Percentiles rank a stretch among this genome's conserved stretches.
These are phyloP conservation scores for Hylaeus anthracinus DNA, from an alignment of 1,140 invertebrate genomes.

Conservation along the genomic window DNA sequence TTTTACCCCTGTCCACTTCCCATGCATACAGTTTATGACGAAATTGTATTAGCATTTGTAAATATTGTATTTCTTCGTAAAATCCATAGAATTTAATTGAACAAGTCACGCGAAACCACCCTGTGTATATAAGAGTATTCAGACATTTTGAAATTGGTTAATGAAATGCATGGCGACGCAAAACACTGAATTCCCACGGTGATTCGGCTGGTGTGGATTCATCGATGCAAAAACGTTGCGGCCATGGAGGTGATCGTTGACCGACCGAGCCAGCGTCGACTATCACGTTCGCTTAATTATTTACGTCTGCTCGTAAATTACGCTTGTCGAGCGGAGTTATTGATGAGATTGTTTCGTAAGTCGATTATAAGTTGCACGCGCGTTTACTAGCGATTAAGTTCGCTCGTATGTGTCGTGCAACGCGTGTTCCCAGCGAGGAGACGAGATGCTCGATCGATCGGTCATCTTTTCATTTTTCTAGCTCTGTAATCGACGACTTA, in stretches of 20 bases:
- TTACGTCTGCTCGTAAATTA: conserved; percentile 52
- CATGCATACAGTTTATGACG: too few species aligned
- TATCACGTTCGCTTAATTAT: conserved; percentile 50
- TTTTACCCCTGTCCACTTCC: not conserved
- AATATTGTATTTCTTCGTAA: too few species aligned
- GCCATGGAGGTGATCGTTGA: conserved; percentile 26
- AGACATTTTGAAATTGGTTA: not conserved
- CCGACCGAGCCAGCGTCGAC: conserved; percentile 19
- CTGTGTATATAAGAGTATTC: too few species aligned
- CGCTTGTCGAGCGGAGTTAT: conserved; percentile 49
- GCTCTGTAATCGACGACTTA: conserved; percentile 13
- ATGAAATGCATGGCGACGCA: not conserved
- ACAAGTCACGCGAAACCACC: too few species aligned
- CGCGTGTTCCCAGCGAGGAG: conserved; percentile 6
- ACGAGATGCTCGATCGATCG: not conserved
- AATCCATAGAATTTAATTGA: too few species aligned
- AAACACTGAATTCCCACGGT: not conserved
- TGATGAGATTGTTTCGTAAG: conserved; percentile 54
- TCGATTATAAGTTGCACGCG: conserved; percentile 44
- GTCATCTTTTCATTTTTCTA: conserved; percentile 1
- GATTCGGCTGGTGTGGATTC: not conserved
- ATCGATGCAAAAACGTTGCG: conserved; percentile 10
- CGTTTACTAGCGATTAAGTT: conserved; percentile 41
- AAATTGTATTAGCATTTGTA: too few species aligned
- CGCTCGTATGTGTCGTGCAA: conserved; percentile 28